Base-by-base conservation (phyloP, 2,797 vertebrate species). In the Mionectes olivaceus region DNA sequence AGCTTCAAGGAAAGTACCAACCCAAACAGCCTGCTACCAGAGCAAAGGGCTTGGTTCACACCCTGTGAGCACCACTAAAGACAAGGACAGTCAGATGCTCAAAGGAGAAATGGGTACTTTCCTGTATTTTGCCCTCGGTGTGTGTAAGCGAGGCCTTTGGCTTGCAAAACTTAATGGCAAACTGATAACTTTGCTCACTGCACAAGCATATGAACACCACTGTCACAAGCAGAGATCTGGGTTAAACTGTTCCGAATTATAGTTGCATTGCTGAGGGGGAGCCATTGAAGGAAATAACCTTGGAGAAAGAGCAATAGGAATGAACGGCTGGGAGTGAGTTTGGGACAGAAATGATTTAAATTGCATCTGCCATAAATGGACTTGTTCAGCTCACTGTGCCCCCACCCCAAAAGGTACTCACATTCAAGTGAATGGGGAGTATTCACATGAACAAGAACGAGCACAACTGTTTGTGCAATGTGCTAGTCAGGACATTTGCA, bases 291-390 rank as follows among this genome's bases (percentile, higher is more conserved):
- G 55, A 70, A 95, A 65, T 33, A 73, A 47, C 55, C 23, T 37
- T 50, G 16, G 28, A 65, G 79, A 71, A 71, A 71, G 35, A 41
- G n/a, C 1, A 4, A 69, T 1, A 47, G 55, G 44, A 89, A 90
- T 37, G 47, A 90, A 73, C 81, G 95, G 88, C 46, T 94, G 81
- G 50, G 43, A 82, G 50, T 22, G 69, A 24, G 57, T 6, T 71
- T 52, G 55, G 61, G 57, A 69, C 35, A 73, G 46, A 13, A 88
- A 86, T 32, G 1, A 76, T n/a, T 68, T 57, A 18, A 90, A 64
- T 6, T 59, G 23, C 50, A 59, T 76, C 83, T 84, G 86, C 74
- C 83, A 78, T 50, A 79, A 49, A 84, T 0, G 39, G 50, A 73
- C 28, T 56, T 25, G 43, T 7, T 61, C 74, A 65, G 63, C 63